Conservation (phyloP, 2,888 invertebrate species). For the Nephrotoma flavescens region DNA sequence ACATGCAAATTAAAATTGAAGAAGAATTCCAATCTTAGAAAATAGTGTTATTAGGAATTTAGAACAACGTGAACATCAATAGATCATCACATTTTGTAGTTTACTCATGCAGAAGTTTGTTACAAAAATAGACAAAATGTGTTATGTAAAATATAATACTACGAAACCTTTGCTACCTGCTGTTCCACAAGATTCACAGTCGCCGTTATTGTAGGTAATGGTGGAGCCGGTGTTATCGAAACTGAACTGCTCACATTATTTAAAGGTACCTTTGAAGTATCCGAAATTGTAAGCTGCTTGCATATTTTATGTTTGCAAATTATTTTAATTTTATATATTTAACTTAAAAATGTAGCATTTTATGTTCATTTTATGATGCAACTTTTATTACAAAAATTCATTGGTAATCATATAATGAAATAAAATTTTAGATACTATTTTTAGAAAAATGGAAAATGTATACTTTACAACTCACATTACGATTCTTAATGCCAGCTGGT, state of each 20-base stretch:
- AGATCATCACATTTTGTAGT: neutral
- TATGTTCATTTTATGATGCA: neutral
- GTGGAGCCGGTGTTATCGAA: conserved; percentile 32
- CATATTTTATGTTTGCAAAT: neutral
- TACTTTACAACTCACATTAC: conserved; percentile 33
- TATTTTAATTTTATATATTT: neutral
- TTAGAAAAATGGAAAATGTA: neutral
- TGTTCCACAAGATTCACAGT: neutral
- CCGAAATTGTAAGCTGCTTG: conserved; percentile 33
- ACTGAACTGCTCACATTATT: conserved; percentile 31
- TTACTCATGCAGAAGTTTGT: neutral
- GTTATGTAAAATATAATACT: neutral
- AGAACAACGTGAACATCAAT: neutral
- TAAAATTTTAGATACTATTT: neutral
- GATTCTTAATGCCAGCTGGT: conserved; percentile 34
- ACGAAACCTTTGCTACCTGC: conserved; percentile 5
- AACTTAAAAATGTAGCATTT: neutral
- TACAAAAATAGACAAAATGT: neutral
- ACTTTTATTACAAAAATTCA: neutral
- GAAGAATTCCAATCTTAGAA: neutral
- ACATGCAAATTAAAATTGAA: neutral
- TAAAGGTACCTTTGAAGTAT: conserved; percentile 34
- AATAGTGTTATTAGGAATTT: neutral
- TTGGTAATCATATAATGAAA: neutral
- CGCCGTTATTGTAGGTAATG: conserved; percentile 11